Evolutionary conservation across 2,888 invertebrate genomes (phyloP).

Genomic region (Agrenia bidenticulata): DNA sequence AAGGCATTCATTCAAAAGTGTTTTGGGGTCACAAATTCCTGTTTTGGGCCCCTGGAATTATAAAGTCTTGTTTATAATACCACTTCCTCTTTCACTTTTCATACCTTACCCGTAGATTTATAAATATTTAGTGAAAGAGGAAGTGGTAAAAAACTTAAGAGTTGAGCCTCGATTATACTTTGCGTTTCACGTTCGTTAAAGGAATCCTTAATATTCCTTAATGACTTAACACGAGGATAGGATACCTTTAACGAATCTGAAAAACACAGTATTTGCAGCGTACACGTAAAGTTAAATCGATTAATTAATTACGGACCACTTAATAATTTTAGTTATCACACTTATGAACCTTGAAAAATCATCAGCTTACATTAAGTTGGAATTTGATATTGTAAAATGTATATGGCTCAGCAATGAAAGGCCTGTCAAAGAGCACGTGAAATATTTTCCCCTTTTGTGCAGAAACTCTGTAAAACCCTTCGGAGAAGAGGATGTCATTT

Average conservation of each 20-base stretch:
- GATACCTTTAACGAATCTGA: no score
- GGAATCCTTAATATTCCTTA: no score
- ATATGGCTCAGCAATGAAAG: constrained; percentile 21
- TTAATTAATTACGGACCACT: no score
- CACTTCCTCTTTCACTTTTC: no score
- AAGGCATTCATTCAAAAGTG: background rate
- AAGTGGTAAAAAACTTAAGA: no score
- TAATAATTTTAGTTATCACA: background rate
- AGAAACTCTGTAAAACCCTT: constrained; percentile 10
- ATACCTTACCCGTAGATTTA: no score
- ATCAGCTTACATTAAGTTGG: constrained; percentile 30
- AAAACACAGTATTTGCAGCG: no score
- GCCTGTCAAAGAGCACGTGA: constrained; percentile 20
- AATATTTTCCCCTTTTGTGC: constrained; percentile 26
- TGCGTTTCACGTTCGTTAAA: no score
- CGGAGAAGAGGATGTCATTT: background rate
- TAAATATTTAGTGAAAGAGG: no score
- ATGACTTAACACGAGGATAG: no score
- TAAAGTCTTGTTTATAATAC: background rate
- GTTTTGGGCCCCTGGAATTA: constrained; percentile 20
- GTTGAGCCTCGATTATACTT: no score
- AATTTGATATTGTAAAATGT: constrained; percentile 33
- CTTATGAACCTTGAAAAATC: background rate
- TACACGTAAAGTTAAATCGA: no score
- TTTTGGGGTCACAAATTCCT: constrained; percentile 20